Evolutionary conservation across 2,113 vertebrate genomes (phyloP).

Genomic region (Semnopithecus entellus): DNA sequence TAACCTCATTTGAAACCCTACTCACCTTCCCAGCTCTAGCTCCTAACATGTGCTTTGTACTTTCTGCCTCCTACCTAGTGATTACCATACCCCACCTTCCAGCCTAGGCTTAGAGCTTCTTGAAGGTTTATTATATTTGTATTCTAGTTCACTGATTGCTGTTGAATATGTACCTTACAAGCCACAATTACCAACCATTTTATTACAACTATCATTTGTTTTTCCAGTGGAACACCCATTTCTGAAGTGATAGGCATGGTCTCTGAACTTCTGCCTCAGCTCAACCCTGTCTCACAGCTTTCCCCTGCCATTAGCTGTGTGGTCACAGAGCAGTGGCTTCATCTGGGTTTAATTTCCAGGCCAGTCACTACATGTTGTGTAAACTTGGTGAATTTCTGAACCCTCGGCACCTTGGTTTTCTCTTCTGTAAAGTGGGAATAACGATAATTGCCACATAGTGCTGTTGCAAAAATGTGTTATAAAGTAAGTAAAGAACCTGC

Average conservation of each 20-base stretch:
- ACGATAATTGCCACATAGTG: rapidly evolving
- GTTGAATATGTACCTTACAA: not conserved
- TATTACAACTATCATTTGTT: not conserved
- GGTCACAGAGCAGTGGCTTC: not conserved
- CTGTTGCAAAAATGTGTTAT: not conserved
- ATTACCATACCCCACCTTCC: not conserved
- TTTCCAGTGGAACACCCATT: not conserved
- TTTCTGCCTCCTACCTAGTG: not conserved
- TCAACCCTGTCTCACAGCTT: not conserved
- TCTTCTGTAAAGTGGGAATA: not conserved
- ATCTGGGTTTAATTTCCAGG: rapidly evolving
- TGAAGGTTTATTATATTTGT: constrained; percentile 5
- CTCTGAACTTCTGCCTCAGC: not conserved
- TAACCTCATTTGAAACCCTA: not conserved
- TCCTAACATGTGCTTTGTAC: not conserved
- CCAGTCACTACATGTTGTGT: rapidly evolving
- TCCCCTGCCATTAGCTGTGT: not conserved
- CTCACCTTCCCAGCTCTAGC: no score
- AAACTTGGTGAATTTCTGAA: rapidly evolving
- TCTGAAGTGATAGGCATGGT: not conserved
- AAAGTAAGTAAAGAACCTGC: not conserved
- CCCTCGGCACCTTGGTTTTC: not conserved
- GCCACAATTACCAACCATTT: constrained; percentile 30
- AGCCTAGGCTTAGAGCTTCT: not conserved
- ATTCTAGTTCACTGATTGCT: not conserved